These are phyloP conservation scores for Choreutis nemorana DNA, from an alignment of 2,888 invertebrate genomes.

Conservation along the genomic window DNA sequence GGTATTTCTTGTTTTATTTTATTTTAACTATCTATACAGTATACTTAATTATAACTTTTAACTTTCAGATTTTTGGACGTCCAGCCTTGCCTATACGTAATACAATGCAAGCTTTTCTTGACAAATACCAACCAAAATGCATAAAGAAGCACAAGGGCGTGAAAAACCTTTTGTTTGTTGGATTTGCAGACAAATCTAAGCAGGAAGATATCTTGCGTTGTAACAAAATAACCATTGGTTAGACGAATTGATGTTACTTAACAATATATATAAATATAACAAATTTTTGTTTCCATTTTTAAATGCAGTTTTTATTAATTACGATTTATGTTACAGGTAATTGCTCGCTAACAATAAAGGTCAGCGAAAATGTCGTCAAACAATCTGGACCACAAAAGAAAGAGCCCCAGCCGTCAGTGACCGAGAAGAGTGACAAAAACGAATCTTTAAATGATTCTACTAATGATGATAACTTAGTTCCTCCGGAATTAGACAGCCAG, in stretches of 20 bases:
- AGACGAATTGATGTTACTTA: too few relatives aligned
- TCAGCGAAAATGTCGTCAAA: slow-evolving; percentile 23
- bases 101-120: slow-evolving; percentile 35
- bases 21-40: too few relatives aligned
- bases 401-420: not conserved
- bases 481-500: too few relatives aligned
- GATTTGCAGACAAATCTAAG: slow-evolving; percentile 29
- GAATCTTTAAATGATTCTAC: too few relatives aligned
- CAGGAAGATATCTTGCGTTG: too few relatives aligned
- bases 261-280: too few relatives aligned
- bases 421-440: not conserved
- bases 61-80: slow-evolving; percentile 26
- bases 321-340: slow-evolving; percentile 18
- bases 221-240: too few relatives aligned
- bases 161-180: slow-evolving; percentile 37
- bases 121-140: slow-evolving; percentile 27
- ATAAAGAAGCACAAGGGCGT: slow-evolving; percentile 42
- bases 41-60: too few relatives aligned
- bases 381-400: not conserved
- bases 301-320: too few relatives aligned
- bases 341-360: slow-evolving; percentile 23
- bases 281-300: too few relatives aligned
- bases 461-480: too few relatives aligned
- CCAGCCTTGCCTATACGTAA: slow-evolving; percentile 34
- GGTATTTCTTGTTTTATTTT: too few relatives aligned